Percentiles rank a stretch among this genome's conserved stretches.
These are phyloP conservation scores for Halichondria panicea DNA, from an alignment of 37 sponge, comb jelly and placozoan genomes.

Conservation along the genomic window DNA sequence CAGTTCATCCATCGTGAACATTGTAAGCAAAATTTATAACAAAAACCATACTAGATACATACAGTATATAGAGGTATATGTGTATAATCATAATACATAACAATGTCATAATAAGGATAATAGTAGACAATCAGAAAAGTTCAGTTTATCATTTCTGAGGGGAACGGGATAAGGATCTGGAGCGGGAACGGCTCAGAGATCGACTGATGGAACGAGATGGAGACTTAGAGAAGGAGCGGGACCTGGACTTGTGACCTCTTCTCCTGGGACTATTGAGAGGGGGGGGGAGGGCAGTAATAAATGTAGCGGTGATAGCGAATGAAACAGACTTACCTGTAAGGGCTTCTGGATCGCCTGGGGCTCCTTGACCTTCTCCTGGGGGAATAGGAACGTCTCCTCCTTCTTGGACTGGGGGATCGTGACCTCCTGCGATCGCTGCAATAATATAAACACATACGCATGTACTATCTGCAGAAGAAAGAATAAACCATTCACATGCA, in stretches of 20 bases:
- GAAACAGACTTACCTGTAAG: background rate
- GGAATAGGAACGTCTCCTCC: conserved; percentile 30
- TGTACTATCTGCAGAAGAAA: background rate
- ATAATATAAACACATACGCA: background rate
- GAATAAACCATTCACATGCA: background rate
- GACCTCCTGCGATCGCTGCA: conserved; percentile 28
- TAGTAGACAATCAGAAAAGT: background rate
- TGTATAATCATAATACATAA: background rate
- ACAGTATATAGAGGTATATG: background rate
- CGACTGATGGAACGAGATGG: conserved; percentile 21
- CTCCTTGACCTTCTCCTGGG: conserved; percentile 17
- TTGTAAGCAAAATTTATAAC: background rate
- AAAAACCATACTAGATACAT: background rate
- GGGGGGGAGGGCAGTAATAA: no score
- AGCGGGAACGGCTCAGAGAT: conserved; percentile 20
- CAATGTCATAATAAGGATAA: background rate
- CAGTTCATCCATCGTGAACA: no score
- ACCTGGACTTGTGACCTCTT: conserved; percentile 6
- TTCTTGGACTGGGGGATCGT: conserved; percentile 18
- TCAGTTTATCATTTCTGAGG: background rate
- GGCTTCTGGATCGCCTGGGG: conserved; percentile 11
- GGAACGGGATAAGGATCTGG: conserved; percentile 33
- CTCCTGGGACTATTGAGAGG: background rate
- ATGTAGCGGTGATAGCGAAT: no score
- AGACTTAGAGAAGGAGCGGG: conserved; percentile 30